phyloP scores from a whole-genome alignment of 2,797 vertebrate genomes.

The Pampus argenteus region DNA sequence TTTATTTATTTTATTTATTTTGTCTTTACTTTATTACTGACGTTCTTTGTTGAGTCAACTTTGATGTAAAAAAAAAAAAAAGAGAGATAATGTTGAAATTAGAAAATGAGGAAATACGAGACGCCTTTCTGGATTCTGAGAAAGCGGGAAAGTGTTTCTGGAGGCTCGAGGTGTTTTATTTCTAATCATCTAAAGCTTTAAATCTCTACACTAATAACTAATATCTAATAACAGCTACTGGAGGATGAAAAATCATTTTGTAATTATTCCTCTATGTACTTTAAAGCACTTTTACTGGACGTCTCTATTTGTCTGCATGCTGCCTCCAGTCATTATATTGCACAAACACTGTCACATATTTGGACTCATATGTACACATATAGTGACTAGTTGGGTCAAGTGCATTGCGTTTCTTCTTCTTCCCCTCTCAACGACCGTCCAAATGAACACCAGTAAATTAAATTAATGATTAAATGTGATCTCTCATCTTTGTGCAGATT shows the following conservation, averaged over 20 bases:
- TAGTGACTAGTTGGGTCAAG: conserved; percentile 15
- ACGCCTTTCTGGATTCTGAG: no score
- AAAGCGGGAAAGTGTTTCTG: no score
- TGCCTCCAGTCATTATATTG: conserved; percentile 18
- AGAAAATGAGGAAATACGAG: no score
- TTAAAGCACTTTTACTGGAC: conserved; percentile 1
- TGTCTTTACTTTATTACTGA: no score
- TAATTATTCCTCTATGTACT: neutral
- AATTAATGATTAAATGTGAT: conserved; percentile 29
- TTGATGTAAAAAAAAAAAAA: no score
- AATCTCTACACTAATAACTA: neutral
- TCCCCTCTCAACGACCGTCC: neutral
- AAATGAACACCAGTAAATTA: neutral
- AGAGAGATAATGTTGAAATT: no score
- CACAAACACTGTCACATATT: conserved; percentile 14
- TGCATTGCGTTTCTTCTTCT: no score
- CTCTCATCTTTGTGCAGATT: neutral
- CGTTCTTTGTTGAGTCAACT: no score
- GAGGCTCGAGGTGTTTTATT: no score
- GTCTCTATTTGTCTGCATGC: neutral
- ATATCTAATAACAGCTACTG: neutral
- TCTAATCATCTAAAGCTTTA: neutral
- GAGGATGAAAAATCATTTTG: neutral
- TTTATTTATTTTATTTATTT: no score
- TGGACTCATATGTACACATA: neutral